Percentiles rank a stretch among this genome's conserved stretches.
phyloP scores from a whole-genome alignment of 2,888 invertebrate genomes.

The Brachypterus glaber region DNA sequence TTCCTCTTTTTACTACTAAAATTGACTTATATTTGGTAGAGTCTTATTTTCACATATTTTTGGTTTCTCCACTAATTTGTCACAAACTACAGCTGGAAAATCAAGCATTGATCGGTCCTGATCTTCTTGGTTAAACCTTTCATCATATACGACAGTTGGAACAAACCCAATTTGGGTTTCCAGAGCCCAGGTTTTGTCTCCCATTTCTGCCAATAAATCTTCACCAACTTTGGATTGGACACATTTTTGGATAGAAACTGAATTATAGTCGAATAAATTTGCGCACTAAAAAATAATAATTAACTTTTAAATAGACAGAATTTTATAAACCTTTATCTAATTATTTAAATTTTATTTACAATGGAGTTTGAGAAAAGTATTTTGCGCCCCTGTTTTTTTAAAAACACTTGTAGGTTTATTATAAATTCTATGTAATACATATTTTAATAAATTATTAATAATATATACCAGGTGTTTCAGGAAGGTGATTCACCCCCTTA shows the following conservation, averaged over 20 bases:
- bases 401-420: too few species aligned
- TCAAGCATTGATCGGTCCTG: conserved; percentile 21
- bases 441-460: too few species aligned
- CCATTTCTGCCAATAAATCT: conserved; percentile 14
- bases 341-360: too few species aligned
- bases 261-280: conserved; percentile 9
- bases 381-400: too few species aligned
- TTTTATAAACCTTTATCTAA: too few species aligned
- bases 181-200: conserved; percentile 26
- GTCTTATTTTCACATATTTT: conserved; percentile 13
- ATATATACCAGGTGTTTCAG: too few species aligned
- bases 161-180: conserved; percentile 31
- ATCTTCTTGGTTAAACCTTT: conserved; percentile 23
- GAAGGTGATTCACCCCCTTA: too few species aligned
- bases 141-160: conserved; percentile 40
- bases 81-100: conserved; percentile 23
- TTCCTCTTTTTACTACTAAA: too few species aligned
- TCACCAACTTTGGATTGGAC: conserved; percentile 13
- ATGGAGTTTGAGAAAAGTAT: too few species aligned
- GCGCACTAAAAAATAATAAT: conserved; percentile 16
- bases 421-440: too few species aligned
- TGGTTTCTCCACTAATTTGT: conserved; percentile 18
- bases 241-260: conserved; percentile 11
- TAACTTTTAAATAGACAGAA: conserved; percentile 5
- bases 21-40: conserved; percentile 10